phyloP scores from a whole-genome alignment of 2,888 invertebrate genomes.

The Rugalucina vietnamica region DNA sequence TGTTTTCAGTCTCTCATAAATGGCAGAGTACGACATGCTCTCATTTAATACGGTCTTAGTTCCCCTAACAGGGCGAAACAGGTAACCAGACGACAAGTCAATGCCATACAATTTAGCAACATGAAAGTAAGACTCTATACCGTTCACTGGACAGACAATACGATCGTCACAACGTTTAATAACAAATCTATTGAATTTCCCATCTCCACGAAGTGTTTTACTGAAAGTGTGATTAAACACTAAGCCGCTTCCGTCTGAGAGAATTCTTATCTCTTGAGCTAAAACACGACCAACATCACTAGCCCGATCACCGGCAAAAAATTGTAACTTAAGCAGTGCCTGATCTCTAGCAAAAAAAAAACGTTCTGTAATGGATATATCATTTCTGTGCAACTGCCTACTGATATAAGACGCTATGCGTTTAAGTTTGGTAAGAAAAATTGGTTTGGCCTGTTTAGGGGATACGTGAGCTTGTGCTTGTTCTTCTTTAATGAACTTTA shows the following conservation, averaged over 20 bases:
- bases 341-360: background rate
- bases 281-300: background rate
- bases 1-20: slow-evolving; percentile 23
- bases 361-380: background rate
- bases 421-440: background rate
- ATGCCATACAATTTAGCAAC: slow-evolving; percentile 5
- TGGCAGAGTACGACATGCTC: slow-evolving; percentile 18
- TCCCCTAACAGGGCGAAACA: slow-evolving; percentile 34
- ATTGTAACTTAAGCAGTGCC: background rate
- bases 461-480: slow-evolving; percentile 37
- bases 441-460: slow-evolving; percentile 22
- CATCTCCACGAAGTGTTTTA: slow-evolving; percentile 31
- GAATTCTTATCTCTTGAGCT: slow-evolving; percentile 16
- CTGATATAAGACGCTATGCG: slow-evolving; percentile 9
- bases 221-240: slow-evolving; percentile 47
- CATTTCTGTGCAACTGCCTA: background rate
- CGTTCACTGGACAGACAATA: slow-evolving; percentile 35
- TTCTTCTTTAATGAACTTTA: slow-evolving; percentile 35
- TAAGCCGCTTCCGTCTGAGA: slow-evolving; percentile 27
- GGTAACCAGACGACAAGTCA: slow-evolving; percentile 22
- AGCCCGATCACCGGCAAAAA: background rate
- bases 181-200: slow-evolving; percentile 42
- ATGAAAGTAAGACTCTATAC: slow-evolving; percentile 24
- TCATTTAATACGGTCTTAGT: slow-evolving; percentile 29
- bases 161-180: slow-evolving; percentile 35